Evolutionary conservation across 2,888 invertebrate species (phyloP).

Genomic region (Nymphalis urticae): DNA sequence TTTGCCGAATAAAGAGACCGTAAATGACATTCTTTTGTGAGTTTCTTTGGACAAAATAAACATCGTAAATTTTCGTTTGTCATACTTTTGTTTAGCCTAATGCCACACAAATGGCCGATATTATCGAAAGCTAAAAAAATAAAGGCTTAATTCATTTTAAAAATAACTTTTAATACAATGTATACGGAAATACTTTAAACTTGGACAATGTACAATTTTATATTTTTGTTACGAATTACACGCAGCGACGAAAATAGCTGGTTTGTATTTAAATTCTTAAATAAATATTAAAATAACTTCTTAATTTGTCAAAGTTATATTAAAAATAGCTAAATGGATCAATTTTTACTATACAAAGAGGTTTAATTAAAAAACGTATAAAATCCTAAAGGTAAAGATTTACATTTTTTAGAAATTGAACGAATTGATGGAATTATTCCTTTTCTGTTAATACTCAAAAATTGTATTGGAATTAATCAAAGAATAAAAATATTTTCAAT

Average conservation of each 20-base stretch:
- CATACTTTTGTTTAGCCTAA: constrained; percentile 57
- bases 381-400: neutral
- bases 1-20: constrained; percentile 64
- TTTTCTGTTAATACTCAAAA: constrained; percentile 45
- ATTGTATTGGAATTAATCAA: constrained; percentile 67
- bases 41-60: constrained; percentile 65
- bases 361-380: neutral
- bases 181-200: constrained; percentile 30
- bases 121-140: constrained; percentile 24
- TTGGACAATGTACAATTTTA: constrained; percentile 11
- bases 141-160: constrained; percentile 28
- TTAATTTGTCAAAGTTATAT: too few species aligned
- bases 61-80: constrained; percentile 66
- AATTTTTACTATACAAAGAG: too few species aligned
- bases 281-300: too few species aligned
- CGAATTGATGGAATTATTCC: constrained; percentile 33
- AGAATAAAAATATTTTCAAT: constrained; percentile 63
- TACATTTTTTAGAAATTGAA: constrained; percentile 9
- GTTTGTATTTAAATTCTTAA: too few species aligned
- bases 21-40: constrained; percentile 72
- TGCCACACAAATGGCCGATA: constrained; percentile 61
- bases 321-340: too few species aligned
- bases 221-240: constrained; percentile 1
- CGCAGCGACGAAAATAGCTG: neutral
- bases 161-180: constrained; percentile 26